These are phyloP conservation scores for Spizella passerina DNA, from an alignment of 2,797 vertebrate genomes.

Conservation along the genomic window DNA sequence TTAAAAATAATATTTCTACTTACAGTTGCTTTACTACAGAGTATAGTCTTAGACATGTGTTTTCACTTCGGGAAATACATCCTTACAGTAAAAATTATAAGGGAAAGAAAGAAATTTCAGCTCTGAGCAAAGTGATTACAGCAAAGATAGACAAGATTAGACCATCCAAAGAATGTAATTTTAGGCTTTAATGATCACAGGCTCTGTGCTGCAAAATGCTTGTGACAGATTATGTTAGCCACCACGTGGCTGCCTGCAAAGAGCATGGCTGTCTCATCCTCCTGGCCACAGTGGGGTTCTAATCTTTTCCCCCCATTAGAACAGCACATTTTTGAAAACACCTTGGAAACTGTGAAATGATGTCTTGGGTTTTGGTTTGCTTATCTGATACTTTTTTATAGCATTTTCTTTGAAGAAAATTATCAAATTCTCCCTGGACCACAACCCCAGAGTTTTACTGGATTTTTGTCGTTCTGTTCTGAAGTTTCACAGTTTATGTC, in stretches of 20 bases:
- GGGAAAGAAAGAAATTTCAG: neutral
- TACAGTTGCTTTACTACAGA: neutral
- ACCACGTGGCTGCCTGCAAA: neutral
- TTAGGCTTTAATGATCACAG: neutral
- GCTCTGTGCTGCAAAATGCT: neutral
- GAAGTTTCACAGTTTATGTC: neutral
- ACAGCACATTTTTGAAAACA: neutral
- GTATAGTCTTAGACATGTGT: neutral
- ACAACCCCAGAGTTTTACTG: neutral
- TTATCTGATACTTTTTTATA: neutral
- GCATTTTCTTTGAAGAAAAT: neutral
- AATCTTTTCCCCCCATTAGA: neutral
- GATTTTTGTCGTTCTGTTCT: neutral
- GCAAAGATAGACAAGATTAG: neutral
- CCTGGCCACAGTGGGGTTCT: neutral
- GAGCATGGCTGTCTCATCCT: neutral
- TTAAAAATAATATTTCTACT: neutral
- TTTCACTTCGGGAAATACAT: neutral
- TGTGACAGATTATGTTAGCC: neutral
- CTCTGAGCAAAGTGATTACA: neutral
- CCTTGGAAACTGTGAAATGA: neutral
- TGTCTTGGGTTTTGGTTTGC: neutral
- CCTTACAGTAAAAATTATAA: neutral
- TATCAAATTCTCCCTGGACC: neutral
- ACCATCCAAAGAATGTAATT: neutral